Base-by-base conservation (phyloP, 2,797 vertebrate genomes). In the Myotis findleyi region DNA sequence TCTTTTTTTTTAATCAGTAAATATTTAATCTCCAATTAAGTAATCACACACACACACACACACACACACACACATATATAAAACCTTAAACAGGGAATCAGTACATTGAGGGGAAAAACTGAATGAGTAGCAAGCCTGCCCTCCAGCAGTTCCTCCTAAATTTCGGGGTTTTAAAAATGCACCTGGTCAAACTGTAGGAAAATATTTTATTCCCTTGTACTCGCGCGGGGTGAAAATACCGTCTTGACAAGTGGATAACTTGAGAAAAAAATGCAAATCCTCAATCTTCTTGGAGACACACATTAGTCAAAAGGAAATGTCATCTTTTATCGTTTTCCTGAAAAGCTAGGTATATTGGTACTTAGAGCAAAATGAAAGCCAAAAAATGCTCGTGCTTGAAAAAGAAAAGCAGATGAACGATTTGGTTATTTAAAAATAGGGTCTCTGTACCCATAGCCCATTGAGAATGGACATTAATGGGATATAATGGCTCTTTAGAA, bases 281-380 rank as follows among this genome's bases (percentile, higher is more conserved):
- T 57, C 38, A 93, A 17, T 66, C 53, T 94, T 95, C 83, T 85
- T 76, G 51, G 77, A 93, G 84, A 95, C 18, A 86, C 44, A 88
- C 41, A 87, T 94, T 95, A 89, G 27, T 97, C 91, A 96, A 97
- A 91, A 87, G 38, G 87, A 62, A 97, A 91, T 69, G 62, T 47
- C 14, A 62, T 55, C 33, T 88, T 90, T 82, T 91, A 38, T 93
- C 76, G 91, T 84, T 80, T 96, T 93, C 69, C 69, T 53, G 25
- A 89, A 95, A 93, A 95, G 4, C 72, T 80, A 66, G 18, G 51
- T 80, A 57, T 83, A 33, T 36, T 88, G 72, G 38, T 64, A 92
- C 41, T 72, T 84, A 71, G 95, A 82, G 21, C 30, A 95, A 53
- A 20, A 82, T 72, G 47, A 82, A 82, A 68, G 59, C 5, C 13